Conservation (phyloP, 2,888 invertebrate species). For the Epiperipatus broadwayi region DNA sequence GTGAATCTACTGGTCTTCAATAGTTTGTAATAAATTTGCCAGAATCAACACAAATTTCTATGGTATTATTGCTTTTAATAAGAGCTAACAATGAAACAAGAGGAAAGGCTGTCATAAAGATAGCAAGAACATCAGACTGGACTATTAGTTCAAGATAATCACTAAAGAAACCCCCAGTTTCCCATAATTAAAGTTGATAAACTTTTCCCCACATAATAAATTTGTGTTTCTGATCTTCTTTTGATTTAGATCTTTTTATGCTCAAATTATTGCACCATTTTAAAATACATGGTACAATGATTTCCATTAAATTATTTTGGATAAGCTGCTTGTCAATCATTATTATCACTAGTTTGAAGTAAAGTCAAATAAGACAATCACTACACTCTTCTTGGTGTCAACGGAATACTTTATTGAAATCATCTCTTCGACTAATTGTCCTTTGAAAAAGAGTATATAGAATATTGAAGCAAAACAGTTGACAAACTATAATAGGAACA, state of each 20-base stretch:
- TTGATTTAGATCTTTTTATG: slow-evolving; percentile 39
- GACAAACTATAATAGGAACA: slow-evolving; percentile 82
- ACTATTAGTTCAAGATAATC: slow-evolving; percentile 97
- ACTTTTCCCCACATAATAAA: slow-evolving; percentile 65
- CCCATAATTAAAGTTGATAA: slow-evolving; percentile 63
- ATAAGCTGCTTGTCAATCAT: slow-evolving; percentile 91
- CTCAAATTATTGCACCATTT: too few relatives aligned
- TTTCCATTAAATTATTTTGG: slow-evolving; percentile 71
- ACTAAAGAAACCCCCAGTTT: slow-evolving; percentile 69
- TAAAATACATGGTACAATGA: slow-evolving; percentile 69
- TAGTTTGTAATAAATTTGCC: slow-evolving; percentile 69
- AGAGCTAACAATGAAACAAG: slow-evolving; percentile 86
- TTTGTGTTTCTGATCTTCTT: slow-evolving; percentile 31
- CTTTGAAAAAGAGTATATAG: slow-evolving; percentile 95
- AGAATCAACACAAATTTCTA: slow-evolving; percentile 88
- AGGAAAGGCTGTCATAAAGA: slow-evolving; percentile 93
- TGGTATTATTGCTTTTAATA: slow-evolving; percentile 76
- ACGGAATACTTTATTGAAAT: slow-evolving; percentile 51
- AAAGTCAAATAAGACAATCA: slow-evolving; percentile 75
- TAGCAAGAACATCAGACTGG: slow-evolving; percentile 92
- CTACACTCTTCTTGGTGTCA: slow-evolving; percentile 75
- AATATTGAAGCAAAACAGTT: slow-evolving; percentile 93
- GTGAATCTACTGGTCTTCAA: slow-evolving; percentile 65
- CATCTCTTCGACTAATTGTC: slow-evolving; percentile 57
- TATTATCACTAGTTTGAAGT: slow-evolving; percentile 80